A percentile compares a stretch with the other conserved stretches of the same genome.
Conservation (phyloP, 1,140 invertebrate genomes). For the Papilio polyxenes region DNA sequence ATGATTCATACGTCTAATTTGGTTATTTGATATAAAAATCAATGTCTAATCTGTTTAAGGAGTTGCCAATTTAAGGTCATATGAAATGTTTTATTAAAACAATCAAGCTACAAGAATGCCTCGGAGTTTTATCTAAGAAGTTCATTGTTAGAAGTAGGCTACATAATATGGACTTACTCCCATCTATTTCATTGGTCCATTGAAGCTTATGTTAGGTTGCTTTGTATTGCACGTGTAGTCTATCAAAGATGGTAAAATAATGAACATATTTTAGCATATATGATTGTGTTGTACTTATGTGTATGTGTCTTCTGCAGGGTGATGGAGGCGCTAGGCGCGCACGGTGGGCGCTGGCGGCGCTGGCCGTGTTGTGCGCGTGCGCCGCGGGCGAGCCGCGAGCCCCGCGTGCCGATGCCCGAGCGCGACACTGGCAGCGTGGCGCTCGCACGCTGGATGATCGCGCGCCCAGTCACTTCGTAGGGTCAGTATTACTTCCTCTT, state of each 20-base stretch:
- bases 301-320: slow-evolving; percentile 55
- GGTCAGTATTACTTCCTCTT: slow-evolving; percentile 51
- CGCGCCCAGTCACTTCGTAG: slow-evolving; percentile 65
- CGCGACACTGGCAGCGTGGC: slow-evolving; percentile 66
- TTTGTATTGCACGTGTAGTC: no score
- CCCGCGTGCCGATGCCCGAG: slow-evolving; percentile 51
- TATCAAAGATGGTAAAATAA: no score
- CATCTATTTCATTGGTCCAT: no score
- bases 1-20: not conserved
- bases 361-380: slow-evolving; percentile 51
- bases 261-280: no score
- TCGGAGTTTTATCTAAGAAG: not conserved
- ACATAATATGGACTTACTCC: no score
- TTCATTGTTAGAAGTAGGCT: no score
- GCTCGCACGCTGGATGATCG: slow-evolving; percentile 60
- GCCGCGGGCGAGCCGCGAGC: slow-evolving; percentile 56
- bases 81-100: not conserved
- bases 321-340: slow-evolving; percentile 73
- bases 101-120: not conserved
- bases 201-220: no score
- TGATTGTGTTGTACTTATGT: not conserved
- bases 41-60: not conserved
- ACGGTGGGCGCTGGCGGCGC: slow-evolving; percentile 57
- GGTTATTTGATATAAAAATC: not conserved
- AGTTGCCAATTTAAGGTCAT: not conserved